These are phyloP conservation scores for Sussaba pulchella DNA, from an alignment of 2,888 invertebrate species.

Conservation along the genomic window DNA sequence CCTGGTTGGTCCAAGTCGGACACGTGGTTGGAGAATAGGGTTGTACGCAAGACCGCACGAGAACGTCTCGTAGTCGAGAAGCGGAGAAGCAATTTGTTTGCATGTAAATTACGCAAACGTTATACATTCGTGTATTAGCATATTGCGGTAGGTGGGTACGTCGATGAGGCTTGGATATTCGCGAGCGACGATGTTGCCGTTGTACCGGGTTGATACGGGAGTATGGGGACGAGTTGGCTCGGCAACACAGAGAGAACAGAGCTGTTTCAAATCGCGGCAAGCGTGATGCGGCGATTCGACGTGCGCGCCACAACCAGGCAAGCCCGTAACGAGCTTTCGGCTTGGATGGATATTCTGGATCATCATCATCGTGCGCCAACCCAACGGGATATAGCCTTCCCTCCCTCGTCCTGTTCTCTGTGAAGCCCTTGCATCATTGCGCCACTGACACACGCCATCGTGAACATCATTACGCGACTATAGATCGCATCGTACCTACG, in stretches of 20 bases:
- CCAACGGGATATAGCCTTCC: conserved; percentile 2
- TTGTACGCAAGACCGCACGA: conserved; percentile 5
- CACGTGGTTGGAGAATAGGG: not conserved
- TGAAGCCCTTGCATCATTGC: conserved; percentile 52
- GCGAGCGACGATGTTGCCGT: conserved; percentile 23
- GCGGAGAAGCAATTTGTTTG: conserved; percentile 57
- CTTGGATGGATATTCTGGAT: conserved; percentile 59
- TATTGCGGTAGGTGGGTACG: conserved; percentile 44
- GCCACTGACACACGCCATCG: conserved; percentile 58
- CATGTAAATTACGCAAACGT: conserved; percentile 62
- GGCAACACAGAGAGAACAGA: conserved; percentile 36
- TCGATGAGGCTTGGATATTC: conserved; percentile 6
- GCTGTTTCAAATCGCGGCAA: conserved; percentile 52
- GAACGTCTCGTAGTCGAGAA: conserved; percentile 6
- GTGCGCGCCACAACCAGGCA: conserved; percentile 50
- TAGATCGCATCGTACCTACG: conserved; percentile 13
- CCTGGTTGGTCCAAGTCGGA: too few species aligned
- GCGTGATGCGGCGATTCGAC: conserved; percentile 61
- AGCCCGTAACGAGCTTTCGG: conserved; percentile 66
- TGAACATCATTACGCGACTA: conserved; percentile 52
- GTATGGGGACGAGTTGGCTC: conserved; percentile 26
- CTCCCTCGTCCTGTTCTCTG: conserved; percentile 35
- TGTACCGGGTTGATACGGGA: conserved; percentile 46
- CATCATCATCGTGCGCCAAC: conserved; percentile 48
- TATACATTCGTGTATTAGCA: conserved; percentile 62